A percentile compares a stretch with the other conserved stretches of the same genome.
Conservation (phyloP, 2,797 vertebrate genomes). For the Phalloptychus januarius region DNA sequence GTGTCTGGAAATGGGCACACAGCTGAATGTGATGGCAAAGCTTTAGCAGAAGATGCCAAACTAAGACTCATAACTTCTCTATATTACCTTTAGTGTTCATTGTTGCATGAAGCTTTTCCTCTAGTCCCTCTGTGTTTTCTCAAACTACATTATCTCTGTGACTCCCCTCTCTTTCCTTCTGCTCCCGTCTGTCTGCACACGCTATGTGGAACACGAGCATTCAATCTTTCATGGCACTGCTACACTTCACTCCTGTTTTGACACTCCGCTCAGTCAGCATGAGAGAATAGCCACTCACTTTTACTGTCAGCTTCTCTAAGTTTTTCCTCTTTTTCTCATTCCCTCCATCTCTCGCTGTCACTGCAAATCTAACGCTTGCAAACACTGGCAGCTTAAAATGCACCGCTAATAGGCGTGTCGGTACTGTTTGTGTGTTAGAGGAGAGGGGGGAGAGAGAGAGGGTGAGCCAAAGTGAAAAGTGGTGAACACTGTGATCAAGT, state of each 20-base stretch:
- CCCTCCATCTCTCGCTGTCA: slow-evolving; percentile 54
- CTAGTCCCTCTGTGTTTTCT: slow-evolving; percentile 24
- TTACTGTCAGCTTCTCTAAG: slow-evolving; percentile 42
- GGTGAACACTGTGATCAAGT: slow-evolving; percentile 58
- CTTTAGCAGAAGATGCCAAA: slow-evolving; percentile 55
- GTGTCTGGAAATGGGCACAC: slow-evolving; percentile 39
- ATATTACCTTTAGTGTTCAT: slow-evolving; percentile 59
- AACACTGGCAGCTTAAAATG: slow-evolving; percentile 53
- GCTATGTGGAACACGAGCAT: slow-evolving; percentile 63
- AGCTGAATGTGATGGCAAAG: slow-evolving; percentile 36
- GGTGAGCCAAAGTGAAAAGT: slow-evolving; percentile 35
- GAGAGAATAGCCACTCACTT: slow-evolving; percentile 64
- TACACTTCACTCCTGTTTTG: slow-evolving; percentile 64
- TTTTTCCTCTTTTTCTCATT: slow-evolving; percentile 26
- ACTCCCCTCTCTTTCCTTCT: slow-evolving; percentile 33
- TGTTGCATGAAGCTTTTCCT: slow-evolving; percentile 40
- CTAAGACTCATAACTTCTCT: slow-evolving; percentile 46
- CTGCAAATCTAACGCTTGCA: slow-evolving; percentile 52
- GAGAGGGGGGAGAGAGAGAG: slow-evolving; percentile 9
- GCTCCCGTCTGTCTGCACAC: slow-evolving; percentile 51
- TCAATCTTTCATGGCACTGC: slow-evolving; percentile 68
- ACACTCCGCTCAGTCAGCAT: slow-evolving; percentile 66
- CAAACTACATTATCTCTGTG: slow-evolving; percentile 43
- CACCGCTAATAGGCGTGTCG: slow-evolving; percentile 39
- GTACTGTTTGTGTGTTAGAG: slow-evolving; percentile 29